phyloP scores from a whole-genome alignment of 2,888 invertebrate species.

The Gandaritis pyraliata region DNA sequence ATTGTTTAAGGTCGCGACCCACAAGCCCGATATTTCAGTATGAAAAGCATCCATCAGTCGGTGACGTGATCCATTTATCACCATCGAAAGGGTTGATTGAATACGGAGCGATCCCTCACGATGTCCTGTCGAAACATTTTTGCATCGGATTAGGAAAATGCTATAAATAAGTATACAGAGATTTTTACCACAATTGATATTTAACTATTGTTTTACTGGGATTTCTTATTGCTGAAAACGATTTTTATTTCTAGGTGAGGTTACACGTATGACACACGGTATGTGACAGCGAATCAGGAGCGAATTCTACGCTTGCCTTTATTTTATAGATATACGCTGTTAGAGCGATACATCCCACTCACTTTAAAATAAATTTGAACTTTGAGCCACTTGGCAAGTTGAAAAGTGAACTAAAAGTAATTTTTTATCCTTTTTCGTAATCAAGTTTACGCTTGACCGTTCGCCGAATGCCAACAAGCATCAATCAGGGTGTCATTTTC shows the following conservation, averaged over 20 bases:
- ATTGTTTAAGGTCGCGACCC: conserved; percentile 20
- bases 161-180: conserved; percentile 41
- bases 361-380: conserved; percentile 17
- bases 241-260: too few relatives aligned
- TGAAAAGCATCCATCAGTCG: conserved; percentile 63
- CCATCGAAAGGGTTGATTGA: conserved; percentile 73
- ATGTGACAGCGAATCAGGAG: too few relatives aligned
- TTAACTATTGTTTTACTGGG: not conserved
- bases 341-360: not conserved
- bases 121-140: conserved; percentile 56
- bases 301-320: too few relatives aligned
- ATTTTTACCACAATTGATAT: conserved; percentile 20
- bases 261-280: too few relatives aligned
- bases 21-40: conserved; percentile 40
- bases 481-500: conserved; percentile 78
- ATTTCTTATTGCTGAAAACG: too few relatives aligned
- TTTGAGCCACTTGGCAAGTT: conserved; percentile 19
- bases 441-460: conserved; percentile 55
- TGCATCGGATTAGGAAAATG: conserved; percentile 50
- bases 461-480: conserved; percentile 52
- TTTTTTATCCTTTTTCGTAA: conserved; percentile 42
- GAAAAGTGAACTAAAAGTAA: conserved; percentile 21
- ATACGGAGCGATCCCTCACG: conserved; percentile 64
- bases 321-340: too few relatives aligned
- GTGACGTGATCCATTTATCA: conserved; percentile 73